A percentile compares a stretch with the other conserved stretches of the same genome.
Conservation (phyloP, 92 coral and sea anemone genomes). For the Siderastrea siderea region DNA sequence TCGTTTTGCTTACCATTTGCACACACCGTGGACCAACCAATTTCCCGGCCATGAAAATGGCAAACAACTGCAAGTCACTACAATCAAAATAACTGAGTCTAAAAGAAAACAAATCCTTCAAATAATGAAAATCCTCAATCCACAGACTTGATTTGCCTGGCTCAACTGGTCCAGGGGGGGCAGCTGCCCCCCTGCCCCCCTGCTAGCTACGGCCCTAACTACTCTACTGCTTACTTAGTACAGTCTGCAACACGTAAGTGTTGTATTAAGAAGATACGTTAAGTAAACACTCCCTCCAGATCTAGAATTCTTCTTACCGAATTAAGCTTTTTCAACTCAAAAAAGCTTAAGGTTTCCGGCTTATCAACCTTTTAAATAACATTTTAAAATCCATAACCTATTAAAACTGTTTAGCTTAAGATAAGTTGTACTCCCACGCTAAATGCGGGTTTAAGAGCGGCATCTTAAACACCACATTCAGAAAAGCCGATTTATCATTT, state of each 20-base stretch:
- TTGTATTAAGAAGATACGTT: neutral
- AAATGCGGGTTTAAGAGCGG: neutral
- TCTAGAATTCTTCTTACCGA: neutral
- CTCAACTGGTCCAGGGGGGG: no score
- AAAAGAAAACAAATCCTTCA: no score
- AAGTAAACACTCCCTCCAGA: neutral
- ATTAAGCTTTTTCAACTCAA: neutral
- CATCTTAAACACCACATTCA: neutral
- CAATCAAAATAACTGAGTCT: no score
- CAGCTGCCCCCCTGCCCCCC: no score
- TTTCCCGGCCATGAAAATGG: no score
- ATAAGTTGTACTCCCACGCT: neutral
- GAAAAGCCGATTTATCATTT: neutral
- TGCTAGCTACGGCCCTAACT: no score
- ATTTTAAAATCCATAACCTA: neutral
- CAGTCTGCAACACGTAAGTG: neutral
- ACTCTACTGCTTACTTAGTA: no score
- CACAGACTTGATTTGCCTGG: no score
- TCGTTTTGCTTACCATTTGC: no score
- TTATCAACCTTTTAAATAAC: neutral
- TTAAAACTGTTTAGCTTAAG: neutral
- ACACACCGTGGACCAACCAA: no score
- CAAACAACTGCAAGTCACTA: no score
- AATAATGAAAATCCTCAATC: no score
- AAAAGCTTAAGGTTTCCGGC: slow-evolving; percentile 2